Base-by-base conservation (phyloP, 2,797 vertebrate species). In the Squalus acanthias region DNA sequence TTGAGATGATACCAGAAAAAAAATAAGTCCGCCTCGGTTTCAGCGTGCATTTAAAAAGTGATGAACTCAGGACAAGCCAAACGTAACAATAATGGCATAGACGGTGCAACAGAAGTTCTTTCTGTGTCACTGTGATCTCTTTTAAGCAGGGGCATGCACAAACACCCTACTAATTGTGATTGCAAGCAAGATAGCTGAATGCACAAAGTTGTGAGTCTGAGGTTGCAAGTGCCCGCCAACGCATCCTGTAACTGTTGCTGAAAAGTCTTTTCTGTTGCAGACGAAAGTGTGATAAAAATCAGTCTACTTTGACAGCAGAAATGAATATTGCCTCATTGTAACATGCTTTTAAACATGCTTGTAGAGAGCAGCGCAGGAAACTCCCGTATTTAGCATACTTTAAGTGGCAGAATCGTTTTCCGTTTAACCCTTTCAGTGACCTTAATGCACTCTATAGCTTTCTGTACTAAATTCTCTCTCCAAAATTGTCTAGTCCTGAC, bases 241-340 rank as follows among this genome's bases (percentile, higher is more conserved):
- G 46, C 91, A 67, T 93, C 91, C 65, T 93, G 91, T 69, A 63
- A 63, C 20, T 93, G 63, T 93, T 93, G 91, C 63, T 46, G 65
- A 69, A 46, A 93, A 69, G 63, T 93, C 1, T 91, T 92, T 12
- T 46, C n/a, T 93, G 0, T 7, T 93, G 63, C 65, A 46, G 20
- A 85, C 46, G 22, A 24, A 15, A 50, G 15, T 82, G 22, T 50
- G 39, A 69, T 69, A 46, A 69, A 46, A 69, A 67, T 69, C 63
- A 46, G n/a, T 93, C n/a, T 46, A 69, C n/a, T 24, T 93, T 93
- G 65, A 91, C 88, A 91, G 10, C 39, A 24, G 39, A 85, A 82
- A 82, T 15, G 13, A 82, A 69, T 33, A 24, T 46, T 69, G 39
- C 6, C n/a, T 39, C 63, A 39, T 46, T 93, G 17, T 22, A 63